Conservation (phyloP, 2,888 invertebrate genomes). For the Drosophila mayaguana region DNA sequence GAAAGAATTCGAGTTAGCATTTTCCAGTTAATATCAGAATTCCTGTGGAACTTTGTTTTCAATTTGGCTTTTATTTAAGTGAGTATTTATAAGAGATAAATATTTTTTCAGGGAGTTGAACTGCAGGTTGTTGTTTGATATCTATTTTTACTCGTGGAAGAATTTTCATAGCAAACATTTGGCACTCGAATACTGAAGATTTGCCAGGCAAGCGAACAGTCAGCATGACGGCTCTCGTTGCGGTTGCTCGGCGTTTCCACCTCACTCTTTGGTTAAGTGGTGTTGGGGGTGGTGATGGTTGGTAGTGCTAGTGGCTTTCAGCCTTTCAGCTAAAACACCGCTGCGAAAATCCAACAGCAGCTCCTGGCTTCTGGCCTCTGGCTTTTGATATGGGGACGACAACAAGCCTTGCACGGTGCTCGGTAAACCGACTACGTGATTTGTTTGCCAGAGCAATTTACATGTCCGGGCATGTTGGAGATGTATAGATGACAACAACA, state of each 20-base stretch:
- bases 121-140: background rate
- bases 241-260: no score
- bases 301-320: slow-evolving; percentile 32
- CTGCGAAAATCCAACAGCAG: slow-evolving; percentile 58
- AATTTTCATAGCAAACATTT: slow-evolving; percentile 18
- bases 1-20: background rate
- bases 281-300: background rate
- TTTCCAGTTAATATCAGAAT: background rate
- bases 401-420: slow-evolving; percentile 50
- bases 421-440: slow-evolving; percentile 65
- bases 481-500: slow-evolving; percentile 34
- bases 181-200: slow-evolving; percentile 18
- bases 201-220: slow-evolving; percentile 18
- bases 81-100: background rate
- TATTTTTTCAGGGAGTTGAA: background rate
- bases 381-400: slow-evolving; percentile 58
- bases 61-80: no score
- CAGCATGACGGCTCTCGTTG: slow-evolving; percentile 32
- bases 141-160: background rate
- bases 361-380: slow-evolving; percentile 34
- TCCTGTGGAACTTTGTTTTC: background rate
- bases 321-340: slow-evolving; percentile 58
- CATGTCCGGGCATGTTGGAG: slow-evolving; percentile 55
- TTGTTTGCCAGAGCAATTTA: slow-evolving; percentile 77
- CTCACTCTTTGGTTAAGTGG: slow-evolving; percentile 12